Percentiles rank a stretch among this genome's conserved stretches.
Evolutionary conservation across 2,797 vertebrate species (phyloP).

Genomic region (Numenius phaeopus): DNA sequence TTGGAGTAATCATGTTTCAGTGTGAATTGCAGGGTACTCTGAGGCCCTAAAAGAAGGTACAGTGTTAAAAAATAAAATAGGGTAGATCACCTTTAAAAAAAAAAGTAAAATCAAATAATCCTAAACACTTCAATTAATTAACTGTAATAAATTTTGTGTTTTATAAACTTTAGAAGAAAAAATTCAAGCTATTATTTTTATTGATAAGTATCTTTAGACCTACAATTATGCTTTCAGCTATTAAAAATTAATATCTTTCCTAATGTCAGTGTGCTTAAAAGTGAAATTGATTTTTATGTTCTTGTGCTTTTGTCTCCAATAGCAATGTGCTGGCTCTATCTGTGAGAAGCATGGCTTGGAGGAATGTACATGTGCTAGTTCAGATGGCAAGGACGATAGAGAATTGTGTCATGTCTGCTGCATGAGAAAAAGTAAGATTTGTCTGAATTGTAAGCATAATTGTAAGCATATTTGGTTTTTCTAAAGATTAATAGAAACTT

Average conservation of each 20-base stretch:
- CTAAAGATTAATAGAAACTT: background rate
- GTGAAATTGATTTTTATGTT: background rate
- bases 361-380: constrained; percentile 90
- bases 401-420: constrained; percentile 97
- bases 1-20: background rate
- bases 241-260: constrained; percentile 4
- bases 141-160: background rate
- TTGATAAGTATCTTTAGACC: background rate
- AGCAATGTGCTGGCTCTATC: constrained; percentile 96
- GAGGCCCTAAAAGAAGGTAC: background rate
- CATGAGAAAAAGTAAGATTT: constrained; percentile 91
- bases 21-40: background rate
- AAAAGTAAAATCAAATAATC: background rate
- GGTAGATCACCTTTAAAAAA: background rate
- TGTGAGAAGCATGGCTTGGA: constrained; percentile 89
- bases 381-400: constrained; percentile 87
- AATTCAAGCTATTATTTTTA: background rate
- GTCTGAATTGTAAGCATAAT: background rate
- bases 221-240: background rate
- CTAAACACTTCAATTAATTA: background rate
- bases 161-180: background rate
- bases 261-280: background rate
- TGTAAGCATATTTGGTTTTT: background rate
- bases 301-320: constrained; percentile 26
- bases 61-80: background rate